Conservation (phyloP, 2,888 invertebrate genomes). For the Sesia bembeciformis region DNA sequence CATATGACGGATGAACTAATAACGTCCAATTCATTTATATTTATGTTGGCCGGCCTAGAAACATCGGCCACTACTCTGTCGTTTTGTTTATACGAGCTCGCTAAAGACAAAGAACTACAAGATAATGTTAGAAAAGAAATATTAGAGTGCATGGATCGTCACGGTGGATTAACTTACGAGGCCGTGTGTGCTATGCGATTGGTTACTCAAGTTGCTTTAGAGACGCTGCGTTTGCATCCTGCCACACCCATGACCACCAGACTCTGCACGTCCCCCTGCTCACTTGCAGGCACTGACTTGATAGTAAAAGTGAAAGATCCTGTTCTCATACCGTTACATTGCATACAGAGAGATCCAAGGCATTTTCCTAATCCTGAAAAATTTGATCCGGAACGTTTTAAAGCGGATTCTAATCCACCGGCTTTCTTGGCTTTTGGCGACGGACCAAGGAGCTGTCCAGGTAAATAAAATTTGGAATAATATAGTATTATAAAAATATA, state of each 20-base stretch:
- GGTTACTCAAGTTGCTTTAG: slow-evolving; percentile 39
- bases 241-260: slow-evolving; percentile 60
- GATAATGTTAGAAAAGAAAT: slow-evolving; percentile 45
- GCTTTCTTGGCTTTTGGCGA: slow-evolving; percentile 61
- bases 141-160: slow-evolving; percentile 34
- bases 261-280: slow-evolving; percentile 51
- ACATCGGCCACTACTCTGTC: slow-evolving; percentile 59
- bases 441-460: slow-evolving; percentile 62
- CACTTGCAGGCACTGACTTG: slow-evolving; percentile 38
- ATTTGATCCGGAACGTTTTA: slow-evolving; percentile 56
- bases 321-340: slow-evolving; percentile 51
- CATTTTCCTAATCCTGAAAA: slow-evolving; percentile 55
- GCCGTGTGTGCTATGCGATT: slow-evolving; percentile 51
- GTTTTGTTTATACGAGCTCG: slow-evolving; percentile 60
- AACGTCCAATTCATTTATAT: slow-evolving; percentile 68
- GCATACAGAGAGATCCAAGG: slow-evolving; percentile 52
- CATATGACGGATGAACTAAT: slow-evolving; percentile 62
- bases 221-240: slow-evolving; percentile 57
- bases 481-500: too few species aligned
- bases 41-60: slow-evolving; percentile 65
- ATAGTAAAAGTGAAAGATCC: slow-evolving; percentile 43
- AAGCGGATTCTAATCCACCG: slow-evolving; percentile 39
- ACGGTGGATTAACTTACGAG: slow-evolving; percentile 51
- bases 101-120: slow-evolving; percentile 52
- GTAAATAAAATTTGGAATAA: slow-evolving; percentile 29